phyloP scores from a whole-genome alignment of 2,113 vertebrate genomes.

The Anolis sagrei region DNA sequence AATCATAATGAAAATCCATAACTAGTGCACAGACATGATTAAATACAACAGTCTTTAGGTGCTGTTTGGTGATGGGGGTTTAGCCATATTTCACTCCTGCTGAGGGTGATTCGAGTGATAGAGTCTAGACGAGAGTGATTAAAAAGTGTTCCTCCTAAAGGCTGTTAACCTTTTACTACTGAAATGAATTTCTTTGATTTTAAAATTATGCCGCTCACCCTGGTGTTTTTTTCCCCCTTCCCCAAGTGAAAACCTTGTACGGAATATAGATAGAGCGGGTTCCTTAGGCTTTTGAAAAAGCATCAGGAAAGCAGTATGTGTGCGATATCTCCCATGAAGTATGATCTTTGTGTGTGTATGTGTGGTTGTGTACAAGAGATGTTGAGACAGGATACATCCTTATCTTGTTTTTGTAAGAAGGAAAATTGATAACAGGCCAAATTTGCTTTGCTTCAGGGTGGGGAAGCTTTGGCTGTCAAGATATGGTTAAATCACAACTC shows the following conservation, averaged over 20 bases:
- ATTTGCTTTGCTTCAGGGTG: background rate
- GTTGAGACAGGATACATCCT: conserved; percentile 57
- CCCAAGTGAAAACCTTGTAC: conserved; percentile 73
- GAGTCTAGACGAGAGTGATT: conserved; percentile 86
- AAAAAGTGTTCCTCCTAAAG: conserved; percentile 85
- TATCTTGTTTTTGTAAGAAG: conserved; percentile 11
- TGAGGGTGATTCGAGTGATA: conserved; percentile 84
- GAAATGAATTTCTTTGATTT: conserved; percentile 88
- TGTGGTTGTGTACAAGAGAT: background rate
- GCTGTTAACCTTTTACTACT: conserved; percentile 87
- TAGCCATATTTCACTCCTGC: conserved; percentile 82
- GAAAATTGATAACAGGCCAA: background rate
- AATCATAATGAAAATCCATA: conserved; percentile 99
- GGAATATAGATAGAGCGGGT: conserved; percentile 70
- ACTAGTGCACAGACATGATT: conserved; percentile 97
- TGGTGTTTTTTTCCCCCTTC: conserved; percentile 50
- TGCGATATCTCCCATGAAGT: background rate
- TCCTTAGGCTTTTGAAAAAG: conserved; percentile 60
- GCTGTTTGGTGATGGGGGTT: conserved; percentile 83
- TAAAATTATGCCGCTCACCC: conserved; percentile 82
- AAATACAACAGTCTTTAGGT: conserved; percentile 94
- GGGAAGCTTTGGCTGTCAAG: background rate
- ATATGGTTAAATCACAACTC: background rate
- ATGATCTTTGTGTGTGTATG: conserved; percentile 5
- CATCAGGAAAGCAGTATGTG: conserved; percentile 50